Percentiles rank a stretch among this genome's conserved stretches.
phyloP scores from a whole-genome alignment of 2,888 invertebrate genomes.

The Oscheius sp. region DNA sequence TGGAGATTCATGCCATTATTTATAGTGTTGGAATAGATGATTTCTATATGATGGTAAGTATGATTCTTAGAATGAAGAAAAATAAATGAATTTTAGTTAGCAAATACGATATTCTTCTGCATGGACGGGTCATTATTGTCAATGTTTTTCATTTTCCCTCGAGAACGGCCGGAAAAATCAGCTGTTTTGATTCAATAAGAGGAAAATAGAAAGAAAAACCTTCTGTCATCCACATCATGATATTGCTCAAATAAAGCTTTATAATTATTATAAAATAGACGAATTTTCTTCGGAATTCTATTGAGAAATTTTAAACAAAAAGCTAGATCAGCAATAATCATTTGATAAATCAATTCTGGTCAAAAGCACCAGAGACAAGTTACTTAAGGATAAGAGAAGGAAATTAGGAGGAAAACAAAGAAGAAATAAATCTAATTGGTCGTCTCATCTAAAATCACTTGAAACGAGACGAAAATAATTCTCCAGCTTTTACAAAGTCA shows the following conservation, averaged over 20 bases:
- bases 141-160: conserved; percentile 69
- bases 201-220: too few species aligned
- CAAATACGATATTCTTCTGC: conserved; percentile 69
- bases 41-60: conserved; percentile 65
- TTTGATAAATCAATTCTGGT: too few species aligned
- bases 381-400: too few species aligned
- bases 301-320: too few species aligned
- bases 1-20: conserved; percentile 68
- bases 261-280: conserved; percentile 3
- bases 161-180: conserved; percentile 38
- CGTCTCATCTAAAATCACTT: too few species aligned
- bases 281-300: too few species aligned
- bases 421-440: too few species aligned
- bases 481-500: too few species aligned
- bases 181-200: conserved; percentile 1
- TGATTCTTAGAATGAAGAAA: background rate
- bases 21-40: conserved; percentile 68
- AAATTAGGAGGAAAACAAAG: too few species aligned
- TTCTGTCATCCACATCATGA: background rate
- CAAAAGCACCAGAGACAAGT: too few species aligned
- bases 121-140: conserved; percentile 68
- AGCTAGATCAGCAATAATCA: too few species aligned
- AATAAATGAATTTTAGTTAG: conserved; percentile 54
- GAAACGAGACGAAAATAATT: too few species aligned
- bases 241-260: conserved; percentile 14